phyloP scores from a whole-genome alignment of 1,140 invertebrate species.

The Amyelois transitella region DNA sequence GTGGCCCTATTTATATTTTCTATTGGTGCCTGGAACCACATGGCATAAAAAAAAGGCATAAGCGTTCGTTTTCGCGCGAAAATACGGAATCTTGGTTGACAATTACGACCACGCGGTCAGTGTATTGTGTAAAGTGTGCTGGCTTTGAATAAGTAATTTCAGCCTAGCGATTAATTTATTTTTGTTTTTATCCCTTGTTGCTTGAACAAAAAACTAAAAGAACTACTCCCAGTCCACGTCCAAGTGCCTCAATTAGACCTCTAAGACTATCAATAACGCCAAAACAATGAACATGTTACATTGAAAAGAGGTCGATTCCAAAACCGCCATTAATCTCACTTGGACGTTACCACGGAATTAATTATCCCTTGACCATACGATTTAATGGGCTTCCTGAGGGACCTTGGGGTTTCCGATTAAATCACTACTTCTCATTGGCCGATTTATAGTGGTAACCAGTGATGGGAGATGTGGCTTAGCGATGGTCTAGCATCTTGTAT shows the following conservation, averaged over 20 bases:
- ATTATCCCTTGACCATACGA: constrained; percentile 73
- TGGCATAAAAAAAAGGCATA: no score
- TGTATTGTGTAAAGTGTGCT: no score
- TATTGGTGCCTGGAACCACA: no score
- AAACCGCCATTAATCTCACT: constrained; percentile 66
- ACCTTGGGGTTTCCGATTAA: constrained; percentile 70
- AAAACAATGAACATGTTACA: constrained; percentile 45
- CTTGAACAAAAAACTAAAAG: background rate
- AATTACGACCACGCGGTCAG: no score
- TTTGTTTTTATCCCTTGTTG: background rate
- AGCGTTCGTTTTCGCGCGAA: no score
- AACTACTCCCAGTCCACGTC: background rate
- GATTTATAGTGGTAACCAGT: constrained; percentile 72
- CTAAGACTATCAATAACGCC: constrained; percentile 10
- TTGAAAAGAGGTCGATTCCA: constrained; percentile 61
- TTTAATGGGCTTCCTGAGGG: constrained; percentile 71
- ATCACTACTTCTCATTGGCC: constrained; percentile 72
- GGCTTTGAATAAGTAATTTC: no score
- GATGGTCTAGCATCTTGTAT: no score
- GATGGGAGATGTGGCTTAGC: no score
- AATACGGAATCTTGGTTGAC: no score
- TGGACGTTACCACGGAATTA: constrained; percentile 67
- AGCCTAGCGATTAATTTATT: no score
- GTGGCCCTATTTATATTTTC: no score
- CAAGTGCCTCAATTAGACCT: background rate